Evolutionary conservation across 2,113 vertebrate genomes (phyloP), one percentile per base, ranked within the genome.

Genomic region (Clarias magur): DNA sequence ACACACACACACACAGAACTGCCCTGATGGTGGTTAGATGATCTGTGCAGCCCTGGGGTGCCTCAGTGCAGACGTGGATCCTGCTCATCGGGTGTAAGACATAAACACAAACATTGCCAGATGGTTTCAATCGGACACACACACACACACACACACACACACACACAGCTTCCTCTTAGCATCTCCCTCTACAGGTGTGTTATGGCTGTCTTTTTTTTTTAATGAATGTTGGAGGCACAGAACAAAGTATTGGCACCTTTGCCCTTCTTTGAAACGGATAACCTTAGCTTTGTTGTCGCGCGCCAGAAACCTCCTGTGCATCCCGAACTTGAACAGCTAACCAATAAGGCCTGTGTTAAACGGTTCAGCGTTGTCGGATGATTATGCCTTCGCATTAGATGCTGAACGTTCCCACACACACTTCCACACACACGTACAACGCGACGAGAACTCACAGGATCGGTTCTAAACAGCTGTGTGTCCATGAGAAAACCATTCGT

Each of bases 71-170:
- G 63, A 68, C 25, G 42, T 72, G 53, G 53, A 91, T 95, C 93
- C 92, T 93, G 92, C 89, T 87, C 81, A 88, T 76, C 87, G 67
- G 38, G 78, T 83, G 80, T 84, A 90, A 85, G 60, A 76, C 86
- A 75, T 90, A 87, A 89, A 92, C 85, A 89, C 88, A 88, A 89
- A 63, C 88, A 88, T 87, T 76, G 91, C 91, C 94, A 94, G 92
- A 94, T 92, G 93, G 92, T 86, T 86, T 48, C 67, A 67, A 57
- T 25, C 25, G 80, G 88, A 91, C n/a, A 56, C 92, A 88, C 86
- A 70, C 57, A 81, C 27, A 34, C 65, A 59, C 65, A 72, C 63
- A 21, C 34, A 38, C 34, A 38, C 56, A 30, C n/a, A 56, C 82
- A 23, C 65, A 70, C 81, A 83, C 62, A 10, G 1, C 7, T n/a